Conservation (phyloP, 2,888 invertebrate species). For the Caradrina clavipalpis region DNA sequence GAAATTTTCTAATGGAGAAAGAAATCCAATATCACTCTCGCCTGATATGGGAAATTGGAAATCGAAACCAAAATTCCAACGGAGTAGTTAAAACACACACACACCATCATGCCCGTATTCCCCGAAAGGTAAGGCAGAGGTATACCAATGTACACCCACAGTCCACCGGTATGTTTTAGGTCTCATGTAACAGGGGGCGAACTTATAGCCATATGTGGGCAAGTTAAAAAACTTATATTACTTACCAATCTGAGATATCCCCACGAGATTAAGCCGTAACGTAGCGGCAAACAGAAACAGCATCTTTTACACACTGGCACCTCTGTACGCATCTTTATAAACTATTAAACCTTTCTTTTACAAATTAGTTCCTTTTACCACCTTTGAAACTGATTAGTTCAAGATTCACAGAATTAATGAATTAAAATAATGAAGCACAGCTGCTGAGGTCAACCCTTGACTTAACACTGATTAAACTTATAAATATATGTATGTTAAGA, state of each 20-base stretch:
- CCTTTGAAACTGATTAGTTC: neutral
- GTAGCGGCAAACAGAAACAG: conserved; percentile 65
- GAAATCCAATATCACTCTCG: too few relatives aligned
- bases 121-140: too few relatives aligned
- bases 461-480: conserved; percentile 23
- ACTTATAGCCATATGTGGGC: too few relatives aligned
- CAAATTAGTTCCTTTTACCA: neutral
- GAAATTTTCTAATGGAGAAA: too few relatives aligned
- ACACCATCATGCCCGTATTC: too few relatives aligned
- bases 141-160: too few relatives aligned
- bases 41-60: too few relatives aligned
- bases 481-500: neutral
- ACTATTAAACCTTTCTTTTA: neutral
- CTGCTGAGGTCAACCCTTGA: conserved; percentile 4
- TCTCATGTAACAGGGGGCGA: too few relatives aligned
- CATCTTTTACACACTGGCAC: conserved; percentile 61
- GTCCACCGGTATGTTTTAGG: too few relatives aligned
- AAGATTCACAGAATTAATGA: neutral
- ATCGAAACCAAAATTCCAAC: too few relatives aligned
- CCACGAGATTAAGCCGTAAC: conserved; percentile 64
- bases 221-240: neutral
- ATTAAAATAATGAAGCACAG: conserved; percentile 4
- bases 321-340: conserved; percentile 57
- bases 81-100: too few relatives aligned
- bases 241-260: conserved; percentile 64